Base-by-base conservation (phyloP, 1,140 invertebrate genomes). In the Paralvinella palmiformis region DNA sequence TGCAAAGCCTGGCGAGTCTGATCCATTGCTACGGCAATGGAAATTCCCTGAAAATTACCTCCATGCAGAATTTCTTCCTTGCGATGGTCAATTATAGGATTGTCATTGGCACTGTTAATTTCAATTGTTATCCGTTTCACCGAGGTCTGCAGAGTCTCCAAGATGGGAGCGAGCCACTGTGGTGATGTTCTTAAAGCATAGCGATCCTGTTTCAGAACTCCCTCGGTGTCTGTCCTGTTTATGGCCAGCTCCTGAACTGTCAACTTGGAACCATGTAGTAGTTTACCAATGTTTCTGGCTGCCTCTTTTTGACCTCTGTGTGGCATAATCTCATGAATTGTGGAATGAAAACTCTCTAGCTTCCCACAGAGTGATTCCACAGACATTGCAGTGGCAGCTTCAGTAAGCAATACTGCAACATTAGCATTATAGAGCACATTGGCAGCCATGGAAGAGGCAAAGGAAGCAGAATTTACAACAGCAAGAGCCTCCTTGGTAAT, bases 31-130 rank as follows among this genome's bases (percentile, higher is more conserved):
- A 65, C 64, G 13, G 64, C 53, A 10, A 24, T 53, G 35, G 27
- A 63, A n/a, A 59, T 37, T 3, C 55, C 63, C 33, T 65, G 64
- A 48, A 65, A 65, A 44, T 65, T 65, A n/a, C 29, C 64, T 15
- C 64, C 33, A 33, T 65, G 64, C 6, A 65, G 22, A 31, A 65
- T 63, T 4, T 62, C 45, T 7, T 62, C 45, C 15, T 52, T 24
- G 6, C 15, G 10, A 22, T 65, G 64, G 33, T 66, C 65, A n/a
- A 66, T 63, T 13, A 66, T 20, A 22, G 65, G 65, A 37, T 66
- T 66, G 41, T 66, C 65, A 36, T 66, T 66, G 35, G 60, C 53
- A 22, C 62, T 64, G 52, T 66, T 66, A 33, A 63, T 29, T 32
- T 66, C 65, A 4, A 57, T 50, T 24, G 17, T 55, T 15, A 66